Base-by-base conservation (phyloP, 2,113 vertebrate genomes). In the Nestor notabilis region DNA sequence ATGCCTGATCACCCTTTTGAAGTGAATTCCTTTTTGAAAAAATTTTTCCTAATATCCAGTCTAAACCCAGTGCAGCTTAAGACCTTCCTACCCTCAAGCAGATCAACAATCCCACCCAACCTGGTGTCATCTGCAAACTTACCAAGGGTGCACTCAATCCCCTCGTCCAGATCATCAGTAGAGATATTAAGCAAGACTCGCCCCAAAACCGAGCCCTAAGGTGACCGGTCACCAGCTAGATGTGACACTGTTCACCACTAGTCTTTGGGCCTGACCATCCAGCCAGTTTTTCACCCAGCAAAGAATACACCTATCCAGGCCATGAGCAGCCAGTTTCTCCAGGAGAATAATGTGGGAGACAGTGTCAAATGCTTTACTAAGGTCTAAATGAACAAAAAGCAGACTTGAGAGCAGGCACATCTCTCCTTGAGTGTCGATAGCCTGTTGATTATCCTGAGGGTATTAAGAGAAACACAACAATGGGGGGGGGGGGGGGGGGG, bases 331-430 rank as follows among this genome's bases (percentile, higher is more conserved):
- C 56, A 23, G n/a, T 58, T 58, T 58, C 33, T n/a, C 8, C 33
- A 58, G 33, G 14, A 58, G 33, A n/a, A n/a, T n/a, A 58, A 58
- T 58, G 33, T 58, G 56, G 13, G 20, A 58, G 20, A 58, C 13
- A 58, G 13, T n/a, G 33, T 23, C 56, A 58, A 33, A 58, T 23
- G 20, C n/a, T 58, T 58, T n/a, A n/a, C 33, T n/a, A n/a, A 58
- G 21, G 56, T 15, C 56, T 13, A 58, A 20, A 21, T 8, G 7
- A 39, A 28, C 8, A 55, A 65, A 84, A 89, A 83, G 2, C 18
- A 88, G 11, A n/a, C 17, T 15, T 0, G 4, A 61, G 15, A 61
- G 2, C 24, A 41, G 17, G 10, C 4, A 12, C 5, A 23, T 47
- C 17, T 77, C 16, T 55, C 19, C 31, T 31, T 52, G 24, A 49